A percentile compares a stretch with the other conserved stretches of the same genome.
These are phyloP conservation scores for Himalopsyche anomala DNA, from an alignment of 2,888 invertebrate species.

Conservation along the genomic window DNA sequence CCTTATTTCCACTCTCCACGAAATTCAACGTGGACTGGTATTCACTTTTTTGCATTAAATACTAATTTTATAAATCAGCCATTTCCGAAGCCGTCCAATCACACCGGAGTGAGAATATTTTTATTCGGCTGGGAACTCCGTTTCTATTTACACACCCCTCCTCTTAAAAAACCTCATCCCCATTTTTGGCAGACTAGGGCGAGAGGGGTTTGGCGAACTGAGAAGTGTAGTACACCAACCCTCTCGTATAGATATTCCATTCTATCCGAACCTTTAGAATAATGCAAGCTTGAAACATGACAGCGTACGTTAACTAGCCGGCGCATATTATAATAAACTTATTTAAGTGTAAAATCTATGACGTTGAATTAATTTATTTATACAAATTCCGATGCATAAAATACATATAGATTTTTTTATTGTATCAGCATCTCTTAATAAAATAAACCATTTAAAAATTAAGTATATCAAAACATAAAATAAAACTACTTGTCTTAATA, in stretches of 20 bases:
- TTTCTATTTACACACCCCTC: constrained; percentile 43
- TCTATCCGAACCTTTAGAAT: constrained; percentile 63
- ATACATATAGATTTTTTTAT: too few relatives aligned
- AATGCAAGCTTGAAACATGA: constrained; percentile 62
- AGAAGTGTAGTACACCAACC: constrained; percentile 60
- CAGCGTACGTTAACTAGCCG: constrained; percentile 56
- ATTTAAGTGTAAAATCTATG: neutral
- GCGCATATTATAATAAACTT: neutral
- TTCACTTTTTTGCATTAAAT: too few relatives aligned
- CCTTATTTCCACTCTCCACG: too few relatives aligned
- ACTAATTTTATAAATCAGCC: too few relatives aligned
- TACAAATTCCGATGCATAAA: too few relatives aligned
- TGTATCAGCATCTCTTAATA: too few relatives aligned
- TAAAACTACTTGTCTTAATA: too few relatives aligned
- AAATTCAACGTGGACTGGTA: too few relatives aligned
- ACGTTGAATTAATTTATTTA: neutral
- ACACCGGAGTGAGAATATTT: constrained; percentile 8
- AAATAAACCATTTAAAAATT: too few relatives aligned
- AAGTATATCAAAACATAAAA: too few relatives aligned
- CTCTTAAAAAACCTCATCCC: constrained; percentile 4
- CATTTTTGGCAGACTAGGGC: constrained; percentile 21
- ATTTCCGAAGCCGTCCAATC: neutral
- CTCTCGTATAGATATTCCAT: constrained; percentile 61
- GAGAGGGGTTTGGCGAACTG: constrained; percentile 50
- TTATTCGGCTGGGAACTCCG: constrained; percentile 36